These are phyloP conservation scores for Hipparchia semele DNA, from an alignment of 2,888 invertebrate species.

Conservation along the genomic window DNA sequence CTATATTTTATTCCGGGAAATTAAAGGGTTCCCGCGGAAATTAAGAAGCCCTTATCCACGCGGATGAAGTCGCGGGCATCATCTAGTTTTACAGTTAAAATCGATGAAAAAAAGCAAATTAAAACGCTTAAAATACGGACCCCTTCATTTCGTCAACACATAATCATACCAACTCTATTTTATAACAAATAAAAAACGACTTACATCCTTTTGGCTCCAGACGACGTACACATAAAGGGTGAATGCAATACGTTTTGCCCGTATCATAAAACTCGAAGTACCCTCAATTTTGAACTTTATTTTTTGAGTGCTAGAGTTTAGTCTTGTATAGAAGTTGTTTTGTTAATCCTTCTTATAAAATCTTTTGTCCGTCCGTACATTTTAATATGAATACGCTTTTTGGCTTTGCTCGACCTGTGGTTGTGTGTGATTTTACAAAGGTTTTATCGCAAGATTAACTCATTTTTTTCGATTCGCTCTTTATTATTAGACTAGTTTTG, in stretches of 20 bases:
- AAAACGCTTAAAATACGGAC: background rate
- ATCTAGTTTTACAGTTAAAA: too few species aligned
- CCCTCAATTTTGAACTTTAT: constrained; percentile 33
- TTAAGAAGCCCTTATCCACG: too few species aligned
- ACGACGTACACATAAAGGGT: background rate
- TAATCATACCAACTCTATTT: background rate
- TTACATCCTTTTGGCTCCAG: constrained; percentile 10
- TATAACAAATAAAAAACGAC: constrained; percentile 7
- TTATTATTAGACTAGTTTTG: too few species aligned
- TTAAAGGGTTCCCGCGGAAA: too few species aligned
- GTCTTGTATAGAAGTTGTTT: constrained; percentile 14
- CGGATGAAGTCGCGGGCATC: too few species aligned
- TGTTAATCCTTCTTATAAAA: constrained; percentile 39
- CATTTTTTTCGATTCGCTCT: background rate
- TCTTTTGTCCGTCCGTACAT: constrained; percentile 42
- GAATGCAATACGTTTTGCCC: background rate
- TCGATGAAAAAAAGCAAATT: background rate
- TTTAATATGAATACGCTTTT: constrained; percentile 50
- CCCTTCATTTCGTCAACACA: constrained; percentile 5
- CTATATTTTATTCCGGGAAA: too few species aligned
- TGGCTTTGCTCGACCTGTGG: constrained; percentile 47
- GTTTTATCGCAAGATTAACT: constrained; percentile 2
- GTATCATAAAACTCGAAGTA: background rate
- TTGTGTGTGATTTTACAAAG: constrained; percentile 34
- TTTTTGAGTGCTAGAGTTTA: background rate